Conservation (phyloP, 2,888 invertebrate species). For the Oligia strigilis region DNA sequence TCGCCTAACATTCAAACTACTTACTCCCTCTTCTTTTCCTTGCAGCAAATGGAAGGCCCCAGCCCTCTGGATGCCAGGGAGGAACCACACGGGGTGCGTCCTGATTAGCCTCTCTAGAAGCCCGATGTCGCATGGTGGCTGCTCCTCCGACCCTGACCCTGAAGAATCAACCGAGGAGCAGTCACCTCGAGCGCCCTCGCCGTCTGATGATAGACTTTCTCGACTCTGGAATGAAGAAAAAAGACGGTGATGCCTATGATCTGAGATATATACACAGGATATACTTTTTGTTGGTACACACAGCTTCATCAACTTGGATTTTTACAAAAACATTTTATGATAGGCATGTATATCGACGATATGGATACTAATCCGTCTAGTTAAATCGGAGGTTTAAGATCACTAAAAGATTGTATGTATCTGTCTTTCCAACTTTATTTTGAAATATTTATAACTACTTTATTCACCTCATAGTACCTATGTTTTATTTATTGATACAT, state of each 20-base stretch:
- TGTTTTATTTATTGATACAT: neutral
- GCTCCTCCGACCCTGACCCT: constrained; percentile 91
- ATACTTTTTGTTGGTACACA: neutral
- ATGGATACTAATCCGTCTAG: neutral
- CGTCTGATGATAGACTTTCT: constrained; percentile 92
- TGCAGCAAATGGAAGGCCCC: constrained; percentile 98
- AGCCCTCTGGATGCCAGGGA: constrained; percentile 97
- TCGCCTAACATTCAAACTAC: constrained; percentile 66
- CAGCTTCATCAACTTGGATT: neutral
- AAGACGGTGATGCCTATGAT: neutral
- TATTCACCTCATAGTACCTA: neutral
- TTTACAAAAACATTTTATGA: neutral
- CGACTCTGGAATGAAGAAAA: constrained; percentile 88
- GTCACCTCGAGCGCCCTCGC: constrained; percentile 91
- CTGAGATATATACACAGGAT: neutral
- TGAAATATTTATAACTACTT: no score
- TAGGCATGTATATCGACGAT: neutral
- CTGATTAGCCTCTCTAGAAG: constrained; percentile 96
- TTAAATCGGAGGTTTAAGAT: neutral
- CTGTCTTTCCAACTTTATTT: no score
- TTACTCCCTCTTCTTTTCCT: constrained; percentile 97
- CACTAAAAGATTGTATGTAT: no score
- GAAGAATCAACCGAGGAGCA: constrained; percentile 90
- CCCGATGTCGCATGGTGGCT: constrained; percentile 95
- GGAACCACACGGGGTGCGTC: constrained; percentile 98